Percentiles rank a stretch among this genome's conserved stretches.
Conservation (phyloP, 2,888 invertebrate species). For the Drosophila greeni region DNA sequence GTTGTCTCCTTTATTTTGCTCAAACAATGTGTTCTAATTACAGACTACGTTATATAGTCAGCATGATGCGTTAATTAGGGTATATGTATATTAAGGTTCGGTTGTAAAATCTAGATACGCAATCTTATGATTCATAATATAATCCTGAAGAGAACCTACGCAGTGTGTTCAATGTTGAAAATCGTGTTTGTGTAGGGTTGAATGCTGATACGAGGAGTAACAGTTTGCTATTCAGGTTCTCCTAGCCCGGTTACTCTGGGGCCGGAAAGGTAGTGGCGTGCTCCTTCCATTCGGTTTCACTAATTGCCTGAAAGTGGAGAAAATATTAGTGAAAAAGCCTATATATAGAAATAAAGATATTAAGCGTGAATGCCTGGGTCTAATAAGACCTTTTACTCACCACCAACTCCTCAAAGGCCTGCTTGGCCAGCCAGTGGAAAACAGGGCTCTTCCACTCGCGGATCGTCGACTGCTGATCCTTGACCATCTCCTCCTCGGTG, state of each 20-base stretch:
- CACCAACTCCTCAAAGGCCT: slow-evolving; percentile 57
- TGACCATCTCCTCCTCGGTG: slow-evolving; percentile 20
- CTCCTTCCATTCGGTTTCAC: slow-evolving; percentile 61
- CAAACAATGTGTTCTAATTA: slow-evolving; percentile 29
- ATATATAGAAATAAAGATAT: not conserved
- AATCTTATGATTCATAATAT: slow-evolving; percentile 15
- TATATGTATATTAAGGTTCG: slow-evolving; percentile 7
- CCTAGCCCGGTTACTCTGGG: slow-evolving; percentile 7
- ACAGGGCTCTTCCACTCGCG: slow-evolving; percentile 56
- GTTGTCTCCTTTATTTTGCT: slow-evolving; percentile 17
- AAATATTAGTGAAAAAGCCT: not conserved
- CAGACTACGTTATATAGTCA: slow-evolving; percentile 17
- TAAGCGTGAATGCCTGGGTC: not conserved
- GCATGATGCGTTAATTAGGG: slow-evolving; percentile 2
- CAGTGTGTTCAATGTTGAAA: not conserved
- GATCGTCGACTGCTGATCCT: slow-evolving; percentile 47
- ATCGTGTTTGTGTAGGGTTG: not conserved
- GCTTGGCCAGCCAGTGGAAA: slow-evolving; percentile 61
- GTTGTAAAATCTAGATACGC: slow-evolving; percentile 17
- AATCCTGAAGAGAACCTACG: slow-evolving; percentile 21
- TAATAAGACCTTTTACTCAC: slow-evolving; percentile 24
- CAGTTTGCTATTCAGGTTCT: not conserved
- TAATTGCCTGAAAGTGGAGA: slow-evolving; percentile 51
- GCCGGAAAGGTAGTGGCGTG: slow-evolving; percentile 46
- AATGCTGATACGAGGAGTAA: slow-evolving; percentile 6